Percentiles rank a stretch among this genome's conserved stretches.
Conservation (phyloP, 2,888 invertebrate genomes). For the Sinopyrophorus schimmeli region DNA sequence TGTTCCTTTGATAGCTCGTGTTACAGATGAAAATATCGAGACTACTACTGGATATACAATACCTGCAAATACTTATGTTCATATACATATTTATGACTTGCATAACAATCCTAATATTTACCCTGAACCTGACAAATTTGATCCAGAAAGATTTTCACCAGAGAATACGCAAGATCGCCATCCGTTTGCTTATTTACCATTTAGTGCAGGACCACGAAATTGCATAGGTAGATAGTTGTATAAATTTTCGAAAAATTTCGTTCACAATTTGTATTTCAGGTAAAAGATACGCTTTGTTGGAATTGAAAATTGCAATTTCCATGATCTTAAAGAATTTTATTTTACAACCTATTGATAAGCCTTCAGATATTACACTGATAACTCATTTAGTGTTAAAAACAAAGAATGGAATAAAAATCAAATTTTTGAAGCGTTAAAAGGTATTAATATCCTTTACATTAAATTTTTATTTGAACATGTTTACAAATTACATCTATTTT, state of each 20-base stretch:
- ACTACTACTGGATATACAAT: conserved; percentile 48
- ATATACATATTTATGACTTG: conserved; percentile 64
- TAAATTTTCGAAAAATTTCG: conserved; percentile 23
- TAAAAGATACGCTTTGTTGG: conserved; percentile 68
- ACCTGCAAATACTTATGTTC: conserved; percentile 58
- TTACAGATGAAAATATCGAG: conserved; percentile 38
- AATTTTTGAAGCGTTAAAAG: conserved; percentile 30
- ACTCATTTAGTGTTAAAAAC: conserved; percentile 59
- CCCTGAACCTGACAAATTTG: conserved; percentile 66
- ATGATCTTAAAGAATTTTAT: conserved; percentile 60
- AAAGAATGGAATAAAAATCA: conserved; percentile 53
- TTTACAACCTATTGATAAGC: conserved; percentile 57
- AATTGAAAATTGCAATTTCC: conserved; percentile 64
- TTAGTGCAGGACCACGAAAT: conserved; percentile 70
- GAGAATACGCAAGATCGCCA: conserved; percentile 61
- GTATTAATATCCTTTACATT: background rate
- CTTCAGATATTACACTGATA: conserved; percentile 53
- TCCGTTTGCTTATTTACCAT: conserved; percentile 68
- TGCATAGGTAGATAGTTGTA: conserved; percentile 61
- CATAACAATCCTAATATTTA: conserved; percentile 67
- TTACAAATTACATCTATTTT: too few species aligned
- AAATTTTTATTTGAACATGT: background rate
- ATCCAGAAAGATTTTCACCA: conserved; percentile 71
- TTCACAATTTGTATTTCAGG: conserved; percentile 59
- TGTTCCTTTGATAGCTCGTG: conserved; percentile 65